Evolutionary conservation across 2,888 invertebrate genomes (phyloP), one percentile per base, ranked within the genome.

Genomic region (Tenthredo livida): DNA sequence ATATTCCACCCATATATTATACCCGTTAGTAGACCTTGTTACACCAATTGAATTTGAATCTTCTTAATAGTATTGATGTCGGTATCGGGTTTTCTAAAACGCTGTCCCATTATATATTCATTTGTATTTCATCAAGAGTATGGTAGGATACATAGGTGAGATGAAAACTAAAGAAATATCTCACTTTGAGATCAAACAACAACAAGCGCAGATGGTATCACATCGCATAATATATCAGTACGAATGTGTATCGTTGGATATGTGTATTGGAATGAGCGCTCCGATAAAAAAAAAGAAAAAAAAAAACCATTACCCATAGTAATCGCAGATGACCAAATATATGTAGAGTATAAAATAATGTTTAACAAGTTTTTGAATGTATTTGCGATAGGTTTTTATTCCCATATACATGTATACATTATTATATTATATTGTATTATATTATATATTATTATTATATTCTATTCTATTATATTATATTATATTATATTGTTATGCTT

Each of bases 311-410:
- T 40, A 21, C 37, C 33, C 17, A 72, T 72, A 21, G 33, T 40
- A 40, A 72, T 72, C 40, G 40, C 72, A 72, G 72, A 33, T 72
- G 72, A 72, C 72, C 72, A 72, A 72, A 72, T 72, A 72, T 72
- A 72, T 70, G 12, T 72, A 72, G 72, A 72, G 9, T 72, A 72
- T 40, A 72, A 72, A 21, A 72, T 72, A 67, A 67, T 25, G 29
- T 29, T 33, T 40, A 72, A 72, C 33, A 72, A 40, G n/a, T 72
- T 72, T 72, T 72, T 33, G 10, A 72, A 37, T 72, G 37, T 72
- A 72, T 72, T 33, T 72, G 40, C 40, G 17, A 10, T 40, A 40
- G 10, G n/a, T 43, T 40, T 40, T 72, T 72, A 72, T 72, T 72
- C n/a, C 54, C 54, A n/a, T n/a, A n/a, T n/a, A 54, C 6, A 50